Percentiles rank a stretch among this genome's conserved stretches.
These are phyloP conservation scores for Ochropleura leucogaster DNA, from an alignment of 2,888 invertebrate genomes.

Conservation along the genomic window DNA sequence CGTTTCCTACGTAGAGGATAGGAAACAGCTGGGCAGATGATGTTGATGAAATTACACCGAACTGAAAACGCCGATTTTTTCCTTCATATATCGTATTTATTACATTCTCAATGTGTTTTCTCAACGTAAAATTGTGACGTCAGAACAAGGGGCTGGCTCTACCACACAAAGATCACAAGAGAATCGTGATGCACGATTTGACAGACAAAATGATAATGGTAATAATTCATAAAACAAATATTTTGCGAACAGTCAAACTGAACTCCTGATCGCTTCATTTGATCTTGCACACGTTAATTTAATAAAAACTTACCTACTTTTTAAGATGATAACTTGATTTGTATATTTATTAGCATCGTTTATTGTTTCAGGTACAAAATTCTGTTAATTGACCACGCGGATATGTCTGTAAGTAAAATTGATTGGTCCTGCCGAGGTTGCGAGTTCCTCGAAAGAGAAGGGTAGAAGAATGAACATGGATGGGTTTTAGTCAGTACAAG, in stretches of 20 bases:
- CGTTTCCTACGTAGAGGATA: background rate
- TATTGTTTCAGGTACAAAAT: conserved; percentile 71
- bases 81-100: background rate
- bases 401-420: conserved; percentile 51
- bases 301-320: conserved; percentile 27
- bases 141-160: conserved; percentile 18
- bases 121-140: conserved; percentile 25
- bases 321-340: conserved; percentile 45
- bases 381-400: conserved; percentile 31
- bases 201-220: conserved; percentile 70
- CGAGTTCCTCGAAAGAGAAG: too few relatives aligned
- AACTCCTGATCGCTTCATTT: conserved; percentile 78
- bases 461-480: too few relatives aligned
- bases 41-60: background rate
- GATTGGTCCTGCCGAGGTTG: background rate
- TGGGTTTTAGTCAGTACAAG: too few relatives aligned
- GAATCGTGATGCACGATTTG: conserved; percentile 75
- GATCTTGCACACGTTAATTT: conserved; percentile 56
- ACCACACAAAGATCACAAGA: conserved; percentile 53
- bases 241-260: conserved; percentile 65
- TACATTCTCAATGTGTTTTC: conserved; percentile 8
- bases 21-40: background rate
- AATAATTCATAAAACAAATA: conserved; percentile 77
- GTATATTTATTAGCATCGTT: conserved; percentile 31
- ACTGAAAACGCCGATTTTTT: background rate